These are phyloP conservation scores for Centropyge bicolor DNA, from an alignment of 2,797 vertebrate species.

Conservation along the genomic window DNA sequence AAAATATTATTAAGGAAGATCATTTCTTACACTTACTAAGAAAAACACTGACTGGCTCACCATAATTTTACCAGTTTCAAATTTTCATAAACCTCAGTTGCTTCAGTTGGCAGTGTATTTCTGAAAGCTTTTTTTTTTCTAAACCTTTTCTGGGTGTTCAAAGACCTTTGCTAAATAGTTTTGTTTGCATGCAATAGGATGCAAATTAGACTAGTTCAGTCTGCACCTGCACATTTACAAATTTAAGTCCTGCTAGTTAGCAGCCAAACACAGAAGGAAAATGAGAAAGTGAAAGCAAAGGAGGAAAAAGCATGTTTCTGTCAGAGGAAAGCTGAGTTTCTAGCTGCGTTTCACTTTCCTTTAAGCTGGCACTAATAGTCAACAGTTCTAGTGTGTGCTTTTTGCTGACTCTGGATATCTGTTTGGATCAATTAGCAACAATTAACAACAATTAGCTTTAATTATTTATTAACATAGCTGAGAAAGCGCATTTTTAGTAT, in stretches of 20 bases:
- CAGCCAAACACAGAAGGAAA: neutral
- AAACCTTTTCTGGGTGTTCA: neutral
- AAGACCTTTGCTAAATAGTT: neutral
- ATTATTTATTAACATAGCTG: conserved; percentile 34
- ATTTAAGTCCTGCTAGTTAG: neutral
- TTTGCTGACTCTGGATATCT: neutral
- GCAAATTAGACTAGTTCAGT: neutral
- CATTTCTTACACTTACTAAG: neutral
- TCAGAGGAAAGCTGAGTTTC: neutral
- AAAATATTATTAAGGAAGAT: neutral
- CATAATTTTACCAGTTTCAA: neutral
- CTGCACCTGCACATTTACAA: neutral
- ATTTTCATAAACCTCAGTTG: neutral
- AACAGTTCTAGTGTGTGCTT: neutral
- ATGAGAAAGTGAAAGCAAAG: conserved; percentile 1
- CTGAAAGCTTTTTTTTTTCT: neutral
- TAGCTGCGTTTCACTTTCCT: neutral
- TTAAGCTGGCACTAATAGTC: neutral
- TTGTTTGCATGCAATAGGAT: neutral
- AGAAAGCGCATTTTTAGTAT: conserved; percentile 1
- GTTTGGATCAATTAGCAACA: neutral
- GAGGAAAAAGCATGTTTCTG: neutral
- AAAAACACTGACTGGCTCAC: neutral
- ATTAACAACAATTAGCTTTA: conserved; percentile 21
- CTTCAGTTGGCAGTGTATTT: neutral